Conservation (phyloP, 1,140 invertebrate species). For the Proctacanthus coquilletti region DNA sequence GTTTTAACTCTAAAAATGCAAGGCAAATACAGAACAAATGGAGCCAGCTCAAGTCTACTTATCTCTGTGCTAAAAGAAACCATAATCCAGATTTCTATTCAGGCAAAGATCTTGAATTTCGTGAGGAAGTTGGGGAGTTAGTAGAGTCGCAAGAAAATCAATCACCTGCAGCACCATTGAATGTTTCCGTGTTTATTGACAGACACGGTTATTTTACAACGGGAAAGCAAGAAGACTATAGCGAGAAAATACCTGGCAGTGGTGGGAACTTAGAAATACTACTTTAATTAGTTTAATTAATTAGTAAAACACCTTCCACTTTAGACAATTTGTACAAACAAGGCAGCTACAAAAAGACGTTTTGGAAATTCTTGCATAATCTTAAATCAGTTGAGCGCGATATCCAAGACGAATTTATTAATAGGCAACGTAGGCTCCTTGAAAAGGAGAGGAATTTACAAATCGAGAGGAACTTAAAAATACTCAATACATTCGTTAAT, state of each 20-base stretch:
- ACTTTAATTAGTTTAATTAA: no score
- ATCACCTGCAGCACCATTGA: neutral
- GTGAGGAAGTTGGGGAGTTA: neutral
- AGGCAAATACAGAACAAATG: neutral
- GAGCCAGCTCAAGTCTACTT: neutral
- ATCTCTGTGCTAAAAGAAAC: neutral
- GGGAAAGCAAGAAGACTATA: neutral
- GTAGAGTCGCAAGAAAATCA: neutral
- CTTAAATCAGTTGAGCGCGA: neutral
- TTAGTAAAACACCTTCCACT: no score
- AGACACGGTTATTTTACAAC: neutral
- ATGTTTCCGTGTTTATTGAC: neutral
- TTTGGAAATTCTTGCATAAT: neutral
- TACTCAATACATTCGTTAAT: no score
- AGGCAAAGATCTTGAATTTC: neutral
- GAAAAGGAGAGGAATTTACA: no score
- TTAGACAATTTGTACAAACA: no score
- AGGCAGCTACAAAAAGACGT: neutral
- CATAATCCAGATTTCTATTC: neutral
- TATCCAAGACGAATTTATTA: neutral
- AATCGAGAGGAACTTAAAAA: no score
- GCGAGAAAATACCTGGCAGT: no score
- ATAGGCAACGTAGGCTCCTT: no score
- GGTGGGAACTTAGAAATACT: no score
- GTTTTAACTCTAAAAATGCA: neutral